Base-by-base conservation (phyloP, 2,113 vertebrate species). In the Pachypanchax playfairii region DNA sequence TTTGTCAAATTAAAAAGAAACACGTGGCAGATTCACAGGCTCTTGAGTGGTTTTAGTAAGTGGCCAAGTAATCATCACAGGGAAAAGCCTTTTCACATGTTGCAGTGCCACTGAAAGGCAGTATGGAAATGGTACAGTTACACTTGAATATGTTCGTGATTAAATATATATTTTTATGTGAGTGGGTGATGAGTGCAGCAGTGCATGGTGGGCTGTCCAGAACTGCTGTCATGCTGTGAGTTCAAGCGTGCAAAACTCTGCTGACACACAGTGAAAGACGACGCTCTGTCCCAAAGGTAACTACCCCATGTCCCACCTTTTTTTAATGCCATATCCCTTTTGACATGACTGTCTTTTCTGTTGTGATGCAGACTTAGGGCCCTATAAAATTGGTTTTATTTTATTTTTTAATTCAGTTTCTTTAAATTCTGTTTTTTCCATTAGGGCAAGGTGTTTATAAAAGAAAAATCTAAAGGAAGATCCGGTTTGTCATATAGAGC, bases 1-100 rank as follows among this genome's bases (percentile, higher is more conserved):
- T 86, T 84, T 86, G 82, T 89, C 80, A 87, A 86, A 85, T 84
- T 87, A 82, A 85, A 85, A 84, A 82, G 68, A 56, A 80, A 24
- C 61, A 36, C 57, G 70, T 70, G 62, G 67, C 22, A 11, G 71
- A 75, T 78, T 75, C 55, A 65, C 69, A 25, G 73, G 36, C 69
- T 82, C 74, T 73, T 84, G 79, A 84, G 79, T 78, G 77, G 64
- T 83, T 85, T 77, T 56, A 83, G 64, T 70, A 79, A 85, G 58
- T 74, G 71, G 69, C 63, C 63, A 70, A 76, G 73, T 61, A 85
- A 80, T 87, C 73, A 82, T 66, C 42, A 64, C 26, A 39, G 77
- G 85, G 75, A 85, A 81, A 81, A 70, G 66, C 33, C 36, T 48
- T 52, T 65, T 65, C 62, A 57, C 61, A 63, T 50, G 58, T 47